Percentiles rank a stretch among this genome's conserved stretches.
Evolutionary conservation across 2,113 vertebrate genomes (phyloP).

Genomic region (Vulpes lagopus): DNA sequence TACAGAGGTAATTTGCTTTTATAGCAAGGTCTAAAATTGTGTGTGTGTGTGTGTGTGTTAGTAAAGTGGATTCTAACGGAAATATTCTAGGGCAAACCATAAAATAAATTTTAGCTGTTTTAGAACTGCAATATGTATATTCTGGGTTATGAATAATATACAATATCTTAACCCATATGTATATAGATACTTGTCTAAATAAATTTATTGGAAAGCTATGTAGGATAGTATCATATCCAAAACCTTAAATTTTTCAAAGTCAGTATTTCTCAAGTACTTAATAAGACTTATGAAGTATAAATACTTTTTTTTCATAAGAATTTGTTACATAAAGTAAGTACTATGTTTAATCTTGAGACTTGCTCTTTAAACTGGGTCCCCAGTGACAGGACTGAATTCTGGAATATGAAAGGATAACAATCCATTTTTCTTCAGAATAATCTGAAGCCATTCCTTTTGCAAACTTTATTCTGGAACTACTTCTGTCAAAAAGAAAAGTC

Average conservation of each 20-base stretch:
- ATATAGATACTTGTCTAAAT: neutral
- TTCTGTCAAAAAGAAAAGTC: constrained; percentile 60
- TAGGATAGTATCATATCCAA: neutral
- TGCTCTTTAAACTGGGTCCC: constrained; percentile 41
- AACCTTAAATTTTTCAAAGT: neutral
- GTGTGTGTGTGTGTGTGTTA: neutral
- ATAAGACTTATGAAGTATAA: neutral
- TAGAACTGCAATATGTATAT: neutral
- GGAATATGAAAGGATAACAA: neutral
- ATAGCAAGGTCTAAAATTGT: neutral
- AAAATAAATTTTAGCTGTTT: constrained; percentile 8
- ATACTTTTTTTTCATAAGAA: neutral
- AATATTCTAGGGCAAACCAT: neutral
- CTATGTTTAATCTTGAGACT: constrained; percentile 2
- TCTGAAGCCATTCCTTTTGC: neutral
- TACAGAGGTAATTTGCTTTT: neutral
- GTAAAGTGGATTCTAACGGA: constrained; percentile 30
- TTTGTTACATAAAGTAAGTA: constrained; percentile 33
- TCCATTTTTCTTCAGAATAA: neutral
- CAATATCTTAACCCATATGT: neutral
- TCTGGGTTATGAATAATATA: neutral
- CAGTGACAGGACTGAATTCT: neutral
- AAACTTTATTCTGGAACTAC: constrained; percentile 33
- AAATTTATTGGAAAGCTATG: constrained; percentile 7
- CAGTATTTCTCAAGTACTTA: constrained; percentile 24